Evolutionary conservation across 2,888 invertebrate genomes (phyloP), one percentile per base, ranked within the genome.

Genomic region (Cryptus armator): DNA sequence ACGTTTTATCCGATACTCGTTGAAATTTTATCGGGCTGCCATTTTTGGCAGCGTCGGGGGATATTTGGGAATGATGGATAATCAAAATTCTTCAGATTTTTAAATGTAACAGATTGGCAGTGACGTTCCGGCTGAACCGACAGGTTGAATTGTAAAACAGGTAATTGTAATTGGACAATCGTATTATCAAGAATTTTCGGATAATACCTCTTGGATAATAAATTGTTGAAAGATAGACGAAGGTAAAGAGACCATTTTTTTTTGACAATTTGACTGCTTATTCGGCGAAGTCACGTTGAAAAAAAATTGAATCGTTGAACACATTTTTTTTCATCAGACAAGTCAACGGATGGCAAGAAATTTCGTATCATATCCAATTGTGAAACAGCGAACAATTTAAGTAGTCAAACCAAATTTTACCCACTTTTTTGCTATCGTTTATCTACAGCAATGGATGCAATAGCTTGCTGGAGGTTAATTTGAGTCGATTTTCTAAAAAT

Each of bases 1-100:
- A 56, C 19, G 53, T 24, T 56, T 56, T 56, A 56, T 56, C 19
- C 53, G 9, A 56, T 53, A 53, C 10, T 56, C 53, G 53, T 16
- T 56, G 3, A 56, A 56, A 56, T 56, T 56, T 56, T 19, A 56
- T 10, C 12, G 53, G 3, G 53, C 10, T 2, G 53, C 16, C 19
- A 56, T 56, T 24, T 53, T 24, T 3, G 53, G 10, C 4, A 19
- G 12, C 16, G 7, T 3, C 53, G 9, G 9, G 6, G 37, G 3
- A 16, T 53, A 0, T 14, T 7, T 19, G 19, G 10, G 10, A 2
- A 10, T 56, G 7, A n/a, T 16, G 53, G 16, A 56, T 19, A 53
- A 10, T 24, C 10, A 10, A 16, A 19, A 10, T 3, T 10, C 16
- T 4, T 3, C 1, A 16, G 19, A 56, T 56, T 56, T 19, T 19